A percentile compares a stretch with the other conserved stretches of the same genome.
Conservation (phyloP, 2,113 vertebrate genomes). For the Ptilonorhynchus violaceus region DNA sequence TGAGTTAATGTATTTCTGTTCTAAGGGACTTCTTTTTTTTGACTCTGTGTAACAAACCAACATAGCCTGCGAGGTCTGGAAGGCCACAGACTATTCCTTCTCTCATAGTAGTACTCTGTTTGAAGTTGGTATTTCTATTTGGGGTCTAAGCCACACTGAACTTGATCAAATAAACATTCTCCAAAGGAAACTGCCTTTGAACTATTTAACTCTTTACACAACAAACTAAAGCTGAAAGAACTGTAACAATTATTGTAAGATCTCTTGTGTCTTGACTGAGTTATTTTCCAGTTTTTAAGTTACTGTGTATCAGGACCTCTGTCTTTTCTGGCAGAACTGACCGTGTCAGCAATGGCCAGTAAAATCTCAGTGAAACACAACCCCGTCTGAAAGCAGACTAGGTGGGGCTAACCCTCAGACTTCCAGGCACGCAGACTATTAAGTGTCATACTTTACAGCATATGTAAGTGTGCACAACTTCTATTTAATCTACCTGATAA, state of each 20-base stretch:
- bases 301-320: background rate
- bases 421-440: background rate
- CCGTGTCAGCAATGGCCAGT: background rate
- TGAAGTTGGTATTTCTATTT: conserved; percentile 34
- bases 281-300: background rate
- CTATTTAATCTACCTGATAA: background rate
- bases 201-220: conserved; percentile 31
- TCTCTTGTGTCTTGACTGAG: background rate
- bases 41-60: conserved; percentile 7
- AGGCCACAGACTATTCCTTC: conserved; percentile 26
- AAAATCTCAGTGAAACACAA: background rate
- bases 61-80: conserved; percentile 23
- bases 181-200: conserved; percentile 26
- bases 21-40: conserved; percentile 32
- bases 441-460: background rate
- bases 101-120: conserved; percentile 40
- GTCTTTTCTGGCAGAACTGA: background rate
- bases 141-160: conserved; percentile 44
- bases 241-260: background rate
- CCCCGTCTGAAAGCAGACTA: background rate
- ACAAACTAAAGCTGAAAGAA: background rate
- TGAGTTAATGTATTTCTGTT: background rate
- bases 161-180: conserved; percentile 50
- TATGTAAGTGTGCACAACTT: background rate
- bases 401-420: background rate